Evolutionary conservation across 1,140 invertebrate species (phyloP).

Genomic region (Xylocopa sonorina): DNA sequence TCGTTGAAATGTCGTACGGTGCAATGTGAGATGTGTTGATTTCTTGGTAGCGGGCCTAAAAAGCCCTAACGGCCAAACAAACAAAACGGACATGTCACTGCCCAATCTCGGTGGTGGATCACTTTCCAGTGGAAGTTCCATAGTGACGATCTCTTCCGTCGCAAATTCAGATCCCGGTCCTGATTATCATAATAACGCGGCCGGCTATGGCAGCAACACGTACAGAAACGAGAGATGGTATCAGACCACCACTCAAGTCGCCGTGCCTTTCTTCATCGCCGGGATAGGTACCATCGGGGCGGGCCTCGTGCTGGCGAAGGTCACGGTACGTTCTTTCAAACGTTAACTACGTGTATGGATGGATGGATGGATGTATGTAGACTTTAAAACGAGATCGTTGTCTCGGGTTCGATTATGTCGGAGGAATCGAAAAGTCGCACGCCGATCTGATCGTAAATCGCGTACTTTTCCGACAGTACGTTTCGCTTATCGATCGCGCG

Average conservation of each 20-base stretch:
- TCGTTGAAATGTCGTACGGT: conserved; percentile 14
- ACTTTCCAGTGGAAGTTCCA: conserved; percentile 76
- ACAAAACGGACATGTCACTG: conserved; percentile 47
- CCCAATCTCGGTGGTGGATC: conserved; percentile 64
- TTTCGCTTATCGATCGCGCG: conserved; percentile 16
- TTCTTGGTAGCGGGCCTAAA: conserved; percentile 70
- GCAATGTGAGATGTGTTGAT: conserved; percentile 43
- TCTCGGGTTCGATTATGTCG: neutral
- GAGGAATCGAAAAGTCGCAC: neutral
- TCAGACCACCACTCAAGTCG: conserved; percentile 91
- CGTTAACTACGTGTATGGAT: no score
- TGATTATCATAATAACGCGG: conserved; percentile 49
- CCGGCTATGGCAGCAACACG: conserved; percentile 48
- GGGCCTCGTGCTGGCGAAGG: conserved; percentile 91
- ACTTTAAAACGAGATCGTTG: neutral
- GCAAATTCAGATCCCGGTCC: conserved; percentile 74
- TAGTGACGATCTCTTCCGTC: conserved; percentile 75
- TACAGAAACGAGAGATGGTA: conserved; percentile 88
- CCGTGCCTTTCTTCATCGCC: conserved; percentile 96
- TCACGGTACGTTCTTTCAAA: conserved; percentile 85
- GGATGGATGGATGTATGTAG: no score
- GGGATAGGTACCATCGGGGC: conserved; percentile 97
- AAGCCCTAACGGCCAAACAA: conserved; percentile 48
- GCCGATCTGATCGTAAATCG: neutral
- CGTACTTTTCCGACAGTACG: neutral